Conservation (phyloP, 2,888 invertebrate genomes). For the Branchellion lobata region DNA sequence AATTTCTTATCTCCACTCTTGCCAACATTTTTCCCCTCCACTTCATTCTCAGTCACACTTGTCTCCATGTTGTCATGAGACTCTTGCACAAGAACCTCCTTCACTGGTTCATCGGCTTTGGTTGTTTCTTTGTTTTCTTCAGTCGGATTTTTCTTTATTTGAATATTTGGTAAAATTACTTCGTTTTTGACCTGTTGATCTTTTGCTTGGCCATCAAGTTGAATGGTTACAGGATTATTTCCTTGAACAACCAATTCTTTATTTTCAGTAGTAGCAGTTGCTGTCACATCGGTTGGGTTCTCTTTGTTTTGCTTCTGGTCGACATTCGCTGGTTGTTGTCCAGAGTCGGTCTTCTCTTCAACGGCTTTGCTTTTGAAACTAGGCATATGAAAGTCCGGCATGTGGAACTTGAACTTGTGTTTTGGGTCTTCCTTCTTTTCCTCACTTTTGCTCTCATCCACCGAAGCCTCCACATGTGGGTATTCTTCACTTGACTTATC, state of each 20-base stretch:
- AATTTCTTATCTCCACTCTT: not conserved
- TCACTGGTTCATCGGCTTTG: not conserved
- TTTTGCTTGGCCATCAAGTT: not conserved
- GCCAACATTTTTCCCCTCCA: not conserved
- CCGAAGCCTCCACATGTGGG: too few relatives aligned
- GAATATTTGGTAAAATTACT: not conserved
- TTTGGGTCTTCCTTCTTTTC: not conserved
- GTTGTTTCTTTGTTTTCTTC: not conserved
- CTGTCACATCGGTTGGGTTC: not conserved
- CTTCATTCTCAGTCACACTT: not conserved
- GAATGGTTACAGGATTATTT: not conserved
- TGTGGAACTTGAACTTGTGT: not conserved
- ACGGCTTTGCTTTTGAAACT: not conserved
- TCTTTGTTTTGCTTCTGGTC: too few relatives aligned
- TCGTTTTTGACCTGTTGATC: not conserved
- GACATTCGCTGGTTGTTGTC: too few relatives aligned
- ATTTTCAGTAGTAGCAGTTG: not conserved
- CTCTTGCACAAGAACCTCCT: not conserved
- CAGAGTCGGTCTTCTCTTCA: not conserved
- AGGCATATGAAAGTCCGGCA: slow-evolving; percentile 1
- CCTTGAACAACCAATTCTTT: not conserved
- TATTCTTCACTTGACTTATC: too few relatives aligned
- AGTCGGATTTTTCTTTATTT: not conserved
- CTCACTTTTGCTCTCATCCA: not conserved
- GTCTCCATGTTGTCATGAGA: slow-evolving; percentile 6